Evolutionary conservation across 2,113 vertebrate genomes (phyloP).

Genomic region (Sebastes fasciatus): DNA sequence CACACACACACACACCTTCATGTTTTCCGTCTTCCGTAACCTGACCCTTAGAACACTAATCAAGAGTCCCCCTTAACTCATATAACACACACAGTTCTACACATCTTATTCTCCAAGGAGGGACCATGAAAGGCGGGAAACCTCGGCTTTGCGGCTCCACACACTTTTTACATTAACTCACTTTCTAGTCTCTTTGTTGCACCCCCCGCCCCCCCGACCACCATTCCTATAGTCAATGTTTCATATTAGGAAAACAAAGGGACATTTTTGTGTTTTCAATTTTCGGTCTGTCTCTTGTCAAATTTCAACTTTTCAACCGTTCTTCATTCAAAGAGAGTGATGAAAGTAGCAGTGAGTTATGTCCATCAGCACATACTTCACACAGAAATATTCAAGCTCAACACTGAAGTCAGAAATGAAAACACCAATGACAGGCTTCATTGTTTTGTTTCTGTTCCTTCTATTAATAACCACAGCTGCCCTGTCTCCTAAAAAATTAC

Average conservation of each 20-base stretch:
- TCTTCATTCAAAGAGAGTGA: background rate
- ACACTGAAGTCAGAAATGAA: background rate
- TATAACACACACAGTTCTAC: conserved; percentile 31
- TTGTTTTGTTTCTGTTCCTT: background rate
- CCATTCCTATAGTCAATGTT: conserved; percentile 18
- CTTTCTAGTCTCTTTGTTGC: conserved; percentile 19
- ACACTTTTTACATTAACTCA: conserved; percentile 65
- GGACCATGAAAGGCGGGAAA: conserved; percentile 62
- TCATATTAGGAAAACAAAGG: conserved; percentile 32
- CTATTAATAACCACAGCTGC: background rate
- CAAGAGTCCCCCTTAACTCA: conserved; percentile 49
- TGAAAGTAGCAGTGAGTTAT: background rate
- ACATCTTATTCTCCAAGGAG: conserved; percentile 44
- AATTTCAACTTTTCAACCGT: conserved; percentile 9
- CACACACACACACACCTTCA: conserved; percentile 21
- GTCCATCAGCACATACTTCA: background rate
- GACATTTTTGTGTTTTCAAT: background rate
- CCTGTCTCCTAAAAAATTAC: too few species aligned
- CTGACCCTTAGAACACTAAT: conserved; percentile 69
- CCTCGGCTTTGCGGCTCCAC: conserved; percentile 38
- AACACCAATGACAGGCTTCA: background rate
- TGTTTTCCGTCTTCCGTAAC: conserved; percentile 69
- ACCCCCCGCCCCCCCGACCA: background rate
- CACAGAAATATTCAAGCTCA: background rate
- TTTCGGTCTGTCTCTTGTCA: background rate